phyloP scores from a whole-genome alignment of 2,113 vertebrate genomes.

The Sapajus apella region DNA sequence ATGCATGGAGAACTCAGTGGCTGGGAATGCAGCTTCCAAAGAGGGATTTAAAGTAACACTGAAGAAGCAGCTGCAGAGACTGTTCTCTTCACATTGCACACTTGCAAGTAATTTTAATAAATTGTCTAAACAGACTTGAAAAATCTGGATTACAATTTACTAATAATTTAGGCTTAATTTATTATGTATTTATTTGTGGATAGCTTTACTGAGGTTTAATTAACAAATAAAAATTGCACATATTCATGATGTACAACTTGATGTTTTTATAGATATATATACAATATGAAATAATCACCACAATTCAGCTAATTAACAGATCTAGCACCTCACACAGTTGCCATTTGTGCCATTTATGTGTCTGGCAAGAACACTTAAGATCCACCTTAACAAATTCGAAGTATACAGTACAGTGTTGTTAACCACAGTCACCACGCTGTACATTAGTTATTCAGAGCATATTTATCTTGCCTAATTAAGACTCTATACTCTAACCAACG shows the following conservation, averaged over 20 bases:
- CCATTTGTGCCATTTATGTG: background rate
- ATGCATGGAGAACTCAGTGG: background rate
- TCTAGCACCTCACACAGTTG: background rate
- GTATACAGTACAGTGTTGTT: background rate
- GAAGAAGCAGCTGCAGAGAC: background rate
- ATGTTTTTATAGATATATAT: background rate
- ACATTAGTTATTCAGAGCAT: background rate
- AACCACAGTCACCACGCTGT: background rate
- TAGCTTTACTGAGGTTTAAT: background rate
- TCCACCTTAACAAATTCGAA: background rate
- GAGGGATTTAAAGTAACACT: background rate
- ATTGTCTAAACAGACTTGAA: background rate
- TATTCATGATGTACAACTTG: background rate
- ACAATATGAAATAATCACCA: background rate
- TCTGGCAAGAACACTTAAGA: background rate
- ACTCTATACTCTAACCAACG: background rate
- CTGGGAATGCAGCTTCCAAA: background rate
- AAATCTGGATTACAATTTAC: background rate
- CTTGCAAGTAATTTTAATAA: background rate
- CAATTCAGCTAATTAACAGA: background rate
- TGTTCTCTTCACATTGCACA: background rate
- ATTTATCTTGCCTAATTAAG: background rate
- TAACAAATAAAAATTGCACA: background rate
- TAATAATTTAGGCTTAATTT: background rate
- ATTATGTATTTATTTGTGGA: background rate